Evolutionary conservation across 2,888 invertebrate genomes (phyloP), one percentile per base, ranked within the genome.

Genomic region (Amaurobius ferox): DNA sequence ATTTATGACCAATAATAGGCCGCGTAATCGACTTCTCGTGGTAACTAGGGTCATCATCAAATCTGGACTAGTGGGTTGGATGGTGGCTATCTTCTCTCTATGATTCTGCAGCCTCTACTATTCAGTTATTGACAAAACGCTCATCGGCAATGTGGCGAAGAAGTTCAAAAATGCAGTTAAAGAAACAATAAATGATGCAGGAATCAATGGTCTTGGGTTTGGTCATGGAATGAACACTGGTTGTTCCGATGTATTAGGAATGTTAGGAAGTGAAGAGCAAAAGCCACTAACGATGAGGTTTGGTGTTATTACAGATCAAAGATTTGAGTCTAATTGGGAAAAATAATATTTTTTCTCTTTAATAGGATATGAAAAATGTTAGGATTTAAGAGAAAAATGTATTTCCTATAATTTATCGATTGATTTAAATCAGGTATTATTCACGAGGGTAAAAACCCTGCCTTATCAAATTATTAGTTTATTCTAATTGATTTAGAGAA

Each of bases 1-100:
- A 77, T 77, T 76, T 83, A 83, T 83, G 77, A 61, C 77, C 83
- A 83, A 77, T 77, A 77, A 83, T 83, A 67, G 83, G 30, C 77
- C 30, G 32, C 61, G 61, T 61, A 74, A 80, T 80, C 80, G 66
- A 30, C 48, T 55, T 26, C 48, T 71, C 62, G 73, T 61, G 80
- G 80, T 67, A 79, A 79, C 79, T 79, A 72, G 79, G 44, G 55
- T 74, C 68, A 74, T 80, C 80, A 80, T 48, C 44, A 32, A 55
- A 61, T 66, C 19, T 32, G 66, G 35, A 6, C 26, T 28, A 40
- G 40, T 23, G 35, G 62, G 28, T n/a, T 26, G 40, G n/a, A 55
- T 30, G 19, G 23, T 26, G 32, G 30, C 32, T 23, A 44, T 66
- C 48, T 29, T 16, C 11, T 0, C n/a, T 19, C 16, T 55, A 11